Conservation (phyloP, 2,797 vertebrate species). For the Lepilemur septentrionalis region DNA sequence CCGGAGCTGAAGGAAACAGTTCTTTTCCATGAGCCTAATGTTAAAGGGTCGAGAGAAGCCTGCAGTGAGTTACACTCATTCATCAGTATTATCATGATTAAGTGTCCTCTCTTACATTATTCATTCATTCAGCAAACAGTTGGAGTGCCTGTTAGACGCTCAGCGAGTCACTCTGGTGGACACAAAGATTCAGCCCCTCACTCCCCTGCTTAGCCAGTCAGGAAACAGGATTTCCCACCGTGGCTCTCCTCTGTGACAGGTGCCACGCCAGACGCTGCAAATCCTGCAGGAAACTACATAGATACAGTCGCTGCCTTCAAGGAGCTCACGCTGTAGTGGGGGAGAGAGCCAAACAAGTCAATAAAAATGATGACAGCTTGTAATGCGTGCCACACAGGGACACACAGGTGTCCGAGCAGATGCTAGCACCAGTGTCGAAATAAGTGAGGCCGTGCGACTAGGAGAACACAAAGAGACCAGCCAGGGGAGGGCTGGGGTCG, state of each 20-base stretch:
- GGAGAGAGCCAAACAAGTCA: neutral
- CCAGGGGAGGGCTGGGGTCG: neutral
- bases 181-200: neutral
- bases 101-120: slow-evolving; percentile 61
- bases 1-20: slow-evolving; percentile 42
- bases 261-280: neutral
- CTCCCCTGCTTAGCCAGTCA: neutral
- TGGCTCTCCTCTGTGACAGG: neutral
- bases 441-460: neutral
- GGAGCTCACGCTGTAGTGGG: neutral
- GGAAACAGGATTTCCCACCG: neutral
- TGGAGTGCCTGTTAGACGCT: slow-evolving; percentile 30
- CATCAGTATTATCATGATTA: slow-evolving; percentile 62
- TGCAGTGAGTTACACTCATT: slow-evolving; percentile 39
- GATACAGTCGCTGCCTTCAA: neutral
- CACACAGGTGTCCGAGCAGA: neutral
- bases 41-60: neutral
- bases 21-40: slow-evolving; percentile 52
- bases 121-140: slow-evolving; percentile 57
- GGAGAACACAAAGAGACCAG: neutral
- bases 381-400: neutral
- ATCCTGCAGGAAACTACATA: neutral
- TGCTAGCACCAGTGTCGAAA: neutral
- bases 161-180: neutral
- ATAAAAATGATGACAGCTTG: neutral